Base-by-base conservation (phyloP, 2,888 invertebrate genomes). In the Linnaemya vulpina region DNA sequence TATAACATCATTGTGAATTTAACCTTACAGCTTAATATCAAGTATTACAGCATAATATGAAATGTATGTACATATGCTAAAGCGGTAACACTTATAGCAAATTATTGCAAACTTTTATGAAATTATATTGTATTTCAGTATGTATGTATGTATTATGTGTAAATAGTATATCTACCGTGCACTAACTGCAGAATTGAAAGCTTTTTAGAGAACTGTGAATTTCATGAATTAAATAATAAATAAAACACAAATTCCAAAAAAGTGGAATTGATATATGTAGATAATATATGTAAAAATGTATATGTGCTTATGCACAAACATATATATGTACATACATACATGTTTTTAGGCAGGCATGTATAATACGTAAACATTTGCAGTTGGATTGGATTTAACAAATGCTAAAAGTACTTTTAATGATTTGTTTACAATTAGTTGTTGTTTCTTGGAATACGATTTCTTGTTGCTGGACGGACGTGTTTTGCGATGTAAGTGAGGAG, bases 341-440 rank as follows among this genome's bases (percentile, higher is more conserved):
- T n/a, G n/a, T n/a, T n/a, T n/a, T n/a, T n/a, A n/a, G n/a, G n/a
- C n/a, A 30, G 2, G 30, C 5, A 30, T 30, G 30, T 30, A 30
- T 5, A 30, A 30, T 30, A 30, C 30, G 76, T 76, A 46, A 76
- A 67, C 25, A 65, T 55, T 75, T 25, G 75, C 17, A 55, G 55
- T 30, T 63, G 70, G 62, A 78, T 76, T 70, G 38, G 38, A 80
- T 73, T 65, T 58, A 73, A 51, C 46, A 68, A 58, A 55, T 60
- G 20, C 17, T 60, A 25, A 40, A 70, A 22, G 22, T 53, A 68
- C 20, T 35, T 81, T 74, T 74, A 81, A 81, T 81, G 63, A 81
- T 81, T 81, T 81, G 81, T 81, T 75, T 75, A 81, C 68, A 55
- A 51, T 79, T 67, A 74, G 58, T 81, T 75, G 38, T 62, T 63